phyloP scores from a whole-genome alignment of 2,113 vertebrate genomes.

The Notothenia rossii region DNA sequence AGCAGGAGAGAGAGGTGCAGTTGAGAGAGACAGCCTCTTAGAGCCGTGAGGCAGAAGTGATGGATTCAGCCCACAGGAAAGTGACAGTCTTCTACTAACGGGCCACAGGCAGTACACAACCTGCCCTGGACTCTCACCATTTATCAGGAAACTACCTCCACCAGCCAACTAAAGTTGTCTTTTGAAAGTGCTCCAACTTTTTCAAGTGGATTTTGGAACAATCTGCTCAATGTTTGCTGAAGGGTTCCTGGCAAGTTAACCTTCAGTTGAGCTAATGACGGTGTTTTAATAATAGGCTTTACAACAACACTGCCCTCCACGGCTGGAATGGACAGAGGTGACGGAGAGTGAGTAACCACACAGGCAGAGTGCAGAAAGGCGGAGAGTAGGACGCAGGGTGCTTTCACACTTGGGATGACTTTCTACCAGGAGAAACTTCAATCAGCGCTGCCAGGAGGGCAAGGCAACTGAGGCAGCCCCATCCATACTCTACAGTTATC shows the following conservation, averaged over 20 bases:
- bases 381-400: conserved; percentile 39
- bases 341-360: conserved; percentile 52
- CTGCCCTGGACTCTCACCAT: conserved; percentile 59
- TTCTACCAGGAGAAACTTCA: conserved; percentile 61
- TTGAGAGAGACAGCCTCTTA: conserved; percentile 83
- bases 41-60: conserved; percentile 79
- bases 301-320: conserved; percentile 33
- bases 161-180: conserved; percentile 22
- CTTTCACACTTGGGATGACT: conserved; percentile 78
- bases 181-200: conserved; percentile 31
- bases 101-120: conserved; percentile 68
- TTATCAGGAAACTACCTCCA: conserved; percentile 52
- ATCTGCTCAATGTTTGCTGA: conserved; percentile 35
- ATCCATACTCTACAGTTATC: conserved; percentile 71
- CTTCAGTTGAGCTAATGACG: conserved; percentile 44
- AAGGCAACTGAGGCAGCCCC: conserved; percentile 77
- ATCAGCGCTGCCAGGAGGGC: conserved; percentile 57
- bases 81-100: conserved; percentile 68
- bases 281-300: conserved; percentile 57
- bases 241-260: conserved; percentile 39
- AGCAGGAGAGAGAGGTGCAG: conserved; percentile 67
- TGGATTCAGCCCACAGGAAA: conserved; percentile 76
- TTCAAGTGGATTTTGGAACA: conserved; percentile 47
- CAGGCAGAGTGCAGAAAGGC: conserved; percentile 21
- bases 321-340: conserved; percentile 71